A percentile compares a stretch with the other conserved stretches of the same genome.
These are phyloP conservation scores for Hycleus cichorii DNA, from an alignment of 1,140 invertebrate genomes.

Conservation along the genomic window DNA sequence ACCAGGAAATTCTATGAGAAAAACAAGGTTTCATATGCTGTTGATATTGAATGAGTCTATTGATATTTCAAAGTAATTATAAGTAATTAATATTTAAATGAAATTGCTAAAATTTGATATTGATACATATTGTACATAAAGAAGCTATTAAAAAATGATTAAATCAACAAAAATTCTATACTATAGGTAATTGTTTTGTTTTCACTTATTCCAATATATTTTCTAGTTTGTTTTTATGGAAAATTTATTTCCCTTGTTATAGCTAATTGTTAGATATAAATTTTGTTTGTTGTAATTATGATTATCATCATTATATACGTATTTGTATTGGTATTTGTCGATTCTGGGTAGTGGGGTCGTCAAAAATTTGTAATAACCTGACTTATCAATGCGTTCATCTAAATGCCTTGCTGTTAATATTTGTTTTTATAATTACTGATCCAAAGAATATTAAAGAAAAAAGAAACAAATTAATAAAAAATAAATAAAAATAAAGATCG, in stretches of 20 bases:
- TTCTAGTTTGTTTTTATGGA: not conserved
- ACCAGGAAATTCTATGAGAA: constrained; percentile 18
- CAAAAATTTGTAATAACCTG: not conserved
- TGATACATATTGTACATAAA: constrained; percentile 32
- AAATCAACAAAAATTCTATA: constrained; percentile 16
- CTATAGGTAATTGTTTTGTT: constrained; percentile 12
- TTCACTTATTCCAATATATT: not conserved
- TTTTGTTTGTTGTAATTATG: not conserved
- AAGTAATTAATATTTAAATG: constrained; percentile 29
- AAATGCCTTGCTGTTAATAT: constrained; percentile 29
- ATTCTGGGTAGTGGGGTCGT: constrained; percentile 3
- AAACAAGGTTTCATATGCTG: constrained; percentile 25
- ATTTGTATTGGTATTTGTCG: constrained; percentile 16
- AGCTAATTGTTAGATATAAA: constrained; percentile 9
- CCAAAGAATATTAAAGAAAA: constrained; percentile 9
- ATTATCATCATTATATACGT: not conserved
- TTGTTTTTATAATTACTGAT: constrained; percentile 23
- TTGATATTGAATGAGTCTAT: constrained; percentile 34
- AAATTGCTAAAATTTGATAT: constrained; percentile 27
- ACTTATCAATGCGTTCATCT: constrained; percentile 15
- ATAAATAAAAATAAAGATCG: no score
- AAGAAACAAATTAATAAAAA: not conserved
- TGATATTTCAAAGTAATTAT: constrained; percentile 28
- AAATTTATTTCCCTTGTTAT: constrained; percentile 4
- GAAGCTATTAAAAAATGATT: constrained; percentile 29